Base-by-base conservation (phyloP, 2,797 vertebrate species). In the Amazona ochrocephala region DNA sequence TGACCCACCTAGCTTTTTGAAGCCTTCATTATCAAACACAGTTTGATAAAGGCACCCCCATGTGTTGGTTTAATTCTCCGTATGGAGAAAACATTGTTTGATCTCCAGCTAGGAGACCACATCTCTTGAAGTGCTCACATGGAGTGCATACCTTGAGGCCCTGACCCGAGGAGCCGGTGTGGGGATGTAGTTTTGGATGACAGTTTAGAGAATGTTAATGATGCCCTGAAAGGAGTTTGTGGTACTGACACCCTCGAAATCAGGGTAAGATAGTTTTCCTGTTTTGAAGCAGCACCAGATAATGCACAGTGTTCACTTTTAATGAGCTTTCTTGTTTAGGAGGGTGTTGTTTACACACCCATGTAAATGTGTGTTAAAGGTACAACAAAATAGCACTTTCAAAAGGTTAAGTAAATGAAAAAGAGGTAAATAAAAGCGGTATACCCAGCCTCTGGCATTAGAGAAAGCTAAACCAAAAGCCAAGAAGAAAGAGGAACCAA, bases 401-500 rank as follows among this genome's bases (percentile, higher is more conserved):
- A 45, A 65, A 85, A 94, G 73, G 58, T 65, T 71, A 87, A 89
- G 65, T 61, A 88, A 87, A 93, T 42, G 2, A 75, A 73, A 81
- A 78, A 56, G 12, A 79, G 50, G 11, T 47, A 94, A 82, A 93
- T 45, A 71, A 80, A 58, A 23, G 21, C 14, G 9, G 54, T 23
- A 34, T 58, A 58, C n/a, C 21, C 21, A 34, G 54, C 32, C 32
- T 56, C 53, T 56, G 53, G 12, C 54, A 34, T 58, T 58, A 99
- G 99, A 99, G 97, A 99, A 99, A 98, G 93, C 98, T 48, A 99
- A 99, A 91, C 99, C 99, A n/a, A 99, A 99, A 97, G 97, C 98
- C 13, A 99, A 99, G 98, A 99, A 99, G 98, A 99, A 99, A 89
- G 99, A 99, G 94, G 99, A 99, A 94, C 99, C 99, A 23, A 99